These are phyloP conservation scores for Andrena fulva DNA, from an alignment of 2,888 invertebrate species.

Conservation along the genomic window DNA sequence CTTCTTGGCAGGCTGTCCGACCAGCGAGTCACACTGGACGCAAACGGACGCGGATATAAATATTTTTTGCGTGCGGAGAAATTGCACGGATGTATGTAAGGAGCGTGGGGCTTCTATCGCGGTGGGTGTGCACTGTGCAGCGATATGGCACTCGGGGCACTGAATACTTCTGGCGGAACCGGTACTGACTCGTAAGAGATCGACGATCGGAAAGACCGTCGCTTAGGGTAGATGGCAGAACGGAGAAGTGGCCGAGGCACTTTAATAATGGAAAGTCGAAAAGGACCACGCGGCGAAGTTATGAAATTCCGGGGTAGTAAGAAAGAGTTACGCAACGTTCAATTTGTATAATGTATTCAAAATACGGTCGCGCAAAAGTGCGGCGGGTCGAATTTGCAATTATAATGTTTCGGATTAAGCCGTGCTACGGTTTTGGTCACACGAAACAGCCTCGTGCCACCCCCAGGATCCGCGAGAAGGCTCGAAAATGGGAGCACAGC, in stretches of 20 bases:
- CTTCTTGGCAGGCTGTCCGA: neutral
- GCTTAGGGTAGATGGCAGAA: neutral
- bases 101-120: too few relatives aligned
- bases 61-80: constrained; percentile 13
- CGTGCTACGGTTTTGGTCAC: constrained; percentile 16
- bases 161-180: neutral
- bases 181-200: neutral
- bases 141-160: too few relatives aligned
- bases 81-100: too few relatives aligned
- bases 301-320: constrained; percentile 31
- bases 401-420: constrained; percentile 46
- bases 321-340: constrained; percentile 43
- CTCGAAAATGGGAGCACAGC: neutral
- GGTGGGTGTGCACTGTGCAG: too few relatives aligned
- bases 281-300: constrained; percentile 7
- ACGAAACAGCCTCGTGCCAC: constrained; percentile 7
- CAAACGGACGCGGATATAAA: constrained; percentile 7
- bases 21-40: neutral
- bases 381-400: constrained; percentile 43
- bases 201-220: too few relatives aligned
- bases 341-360: constrained; percentile 59
- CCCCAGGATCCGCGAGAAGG: neutral
- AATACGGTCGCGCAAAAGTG: constrained; percentile 36
- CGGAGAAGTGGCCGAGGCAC: neutral
- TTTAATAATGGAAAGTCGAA: constrained; percentile 36